These are phyloP conservation scores for Peromyscus attwateri DNA, from an alignment of 2,797 vertebrate species.

Conservation along the genomic window DNA sequence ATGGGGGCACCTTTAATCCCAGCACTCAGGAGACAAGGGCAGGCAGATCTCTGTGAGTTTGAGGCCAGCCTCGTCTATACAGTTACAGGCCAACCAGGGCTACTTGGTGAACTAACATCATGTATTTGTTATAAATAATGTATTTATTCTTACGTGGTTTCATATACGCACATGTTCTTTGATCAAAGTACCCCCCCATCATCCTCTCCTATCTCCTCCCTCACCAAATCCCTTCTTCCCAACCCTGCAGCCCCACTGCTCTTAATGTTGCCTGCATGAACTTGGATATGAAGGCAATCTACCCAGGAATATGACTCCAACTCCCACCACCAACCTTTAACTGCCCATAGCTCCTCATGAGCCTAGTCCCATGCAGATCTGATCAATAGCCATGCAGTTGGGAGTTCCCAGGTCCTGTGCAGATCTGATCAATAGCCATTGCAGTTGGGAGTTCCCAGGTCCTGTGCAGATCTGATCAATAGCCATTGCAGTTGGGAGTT, in stretches of 20 bases:
- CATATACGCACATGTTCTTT: not conserved
- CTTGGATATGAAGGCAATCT: not conserved
- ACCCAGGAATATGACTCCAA: not conserved
- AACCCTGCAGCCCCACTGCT: not conserved
- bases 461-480: not conserved
- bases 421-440: not conserved
- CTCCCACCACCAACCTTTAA: not conserved
- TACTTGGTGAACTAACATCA: not conserved
- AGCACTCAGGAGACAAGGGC: not conserved
- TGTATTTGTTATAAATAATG: not conserved
- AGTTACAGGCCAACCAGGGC: too few species aligned
- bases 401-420: not conserved
- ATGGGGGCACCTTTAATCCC: not conserved
- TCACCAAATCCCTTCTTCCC: not conserved
- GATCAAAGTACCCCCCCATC: not conserved
- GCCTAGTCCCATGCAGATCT: not conserved
- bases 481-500: not conserved
- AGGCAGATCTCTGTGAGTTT: not conserved
- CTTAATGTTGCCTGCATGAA: not conserved
- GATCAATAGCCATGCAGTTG: not conserved
- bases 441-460: not conserved
- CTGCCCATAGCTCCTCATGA: not conserved
- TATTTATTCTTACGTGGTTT: too few species aligned
- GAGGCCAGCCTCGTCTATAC: not conserved
- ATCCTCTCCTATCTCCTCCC: not conserved